These are phyloP conservation scores for Nothoprocta perdicaria DNA, from an alignment of 2,113 vertebrate species.

Conservation along the genomic window DNA sequence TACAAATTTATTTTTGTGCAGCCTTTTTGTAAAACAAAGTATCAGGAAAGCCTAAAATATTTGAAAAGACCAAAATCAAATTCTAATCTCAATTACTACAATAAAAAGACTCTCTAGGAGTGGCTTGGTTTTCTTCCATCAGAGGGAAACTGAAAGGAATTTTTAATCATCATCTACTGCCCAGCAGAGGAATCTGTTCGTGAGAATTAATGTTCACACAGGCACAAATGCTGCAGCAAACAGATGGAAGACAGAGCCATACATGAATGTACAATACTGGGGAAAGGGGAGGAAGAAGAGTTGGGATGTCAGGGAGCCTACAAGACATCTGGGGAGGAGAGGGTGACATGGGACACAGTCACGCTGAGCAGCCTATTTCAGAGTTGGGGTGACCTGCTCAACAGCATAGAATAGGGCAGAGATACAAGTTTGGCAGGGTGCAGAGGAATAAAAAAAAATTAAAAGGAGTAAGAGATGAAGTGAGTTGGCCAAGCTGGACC, in stretches of 20 bases:
- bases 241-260: background rate
- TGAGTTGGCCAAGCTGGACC: background rate
- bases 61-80: background rate
- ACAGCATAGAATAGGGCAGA: background rate
- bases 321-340: background rate
- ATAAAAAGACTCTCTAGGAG: background rate
- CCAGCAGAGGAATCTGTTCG: background rate
- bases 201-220: background rate
- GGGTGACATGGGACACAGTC: background rate
- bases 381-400: background rate
- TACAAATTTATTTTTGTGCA: background rate
- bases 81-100: background rate
- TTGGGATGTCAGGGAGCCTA: fast-evolving
- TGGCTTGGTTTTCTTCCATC: background rate
- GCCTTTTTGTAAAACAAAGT: background rate
- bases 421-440: background rate
- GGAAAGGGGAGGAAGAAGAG: background rate
- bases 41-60: background rate
- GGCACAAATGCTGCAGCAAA: background rate
- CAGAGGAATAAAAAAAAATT: background rate
- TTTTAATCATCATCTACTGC: background rate
- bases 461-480: background rate
- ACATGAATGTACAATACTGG: background rate
- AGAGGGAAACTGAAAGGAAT: background rate
- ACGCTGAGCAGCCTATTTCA: fast-evolving